Conservation (phyloP, 2,113 vertebrate species). For the Syrrhaptes paradoxus region DNA sequence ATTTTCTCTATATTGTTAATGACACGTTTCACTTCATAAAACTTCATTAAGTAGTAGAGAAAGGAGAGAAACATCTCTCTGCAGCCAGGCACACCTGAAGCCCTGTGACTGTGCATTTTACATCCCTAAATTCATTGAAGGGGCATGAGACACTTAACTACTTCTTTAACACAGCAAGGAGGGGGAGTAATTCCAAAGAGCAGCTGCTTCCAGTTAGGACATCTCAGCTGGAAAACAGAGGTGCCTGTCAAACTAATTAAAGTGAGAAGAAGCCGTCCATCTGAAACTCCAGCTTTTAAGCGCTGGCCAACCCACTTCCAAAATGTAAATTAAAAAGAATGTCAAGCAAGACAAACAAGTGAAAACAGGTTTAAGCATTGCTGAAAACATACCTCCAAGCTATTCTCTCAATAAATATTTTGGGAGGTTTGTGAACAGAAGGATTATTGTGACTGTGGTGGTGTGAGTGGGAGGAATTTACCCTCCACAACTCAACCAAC, state of each 20-base stretch:
- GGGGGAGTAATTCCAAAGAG: constrained; percentile 9
- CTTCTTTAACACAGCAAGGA: neutral
- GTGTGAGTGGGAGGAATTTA: constrained; percentile 25
- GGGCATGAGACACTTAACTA: neutral
- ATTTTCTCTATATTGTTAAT: neutral
- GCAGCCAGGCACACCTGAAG: neutral
- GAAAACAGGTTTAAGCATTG: constrained; percentile 26
- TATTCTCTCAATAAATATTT: constrained; percentile 64
- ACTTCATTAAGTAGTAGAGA: neutral
- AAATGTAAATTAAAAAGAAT: neutral
- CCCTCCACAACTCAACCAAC: constrained; percentile 36
- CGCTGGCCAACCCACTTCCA: neutral
- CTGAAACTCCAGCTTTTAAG: constrained; percentile 27
- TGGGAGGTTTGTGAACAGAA: constrained; percentile 62
- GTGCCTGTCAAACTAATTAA: constrained; percentile 25
- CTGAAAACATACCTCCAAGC: constrained; percentile 55
- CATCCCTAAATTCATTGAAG: neutral
- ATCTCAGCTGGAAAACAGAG: constrained; percentile 40
- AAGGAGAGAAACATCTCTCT: neutral
- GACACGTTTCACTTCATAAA: neutral
- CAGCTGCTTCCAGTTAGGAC: constrained; percentile 35
- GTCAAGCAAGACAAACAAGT: constrained; percentile 1
- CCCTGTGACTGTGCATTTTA: neutral
- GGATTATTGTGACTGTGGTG: constrained; percentile 36
- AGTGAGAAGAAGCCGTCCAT: neutral